These are phyloP conservation scores for Thomomys bottae DNA, from an alignment of 2,113 vertebrate genomes.

Conservation along the genomic window DNA sequence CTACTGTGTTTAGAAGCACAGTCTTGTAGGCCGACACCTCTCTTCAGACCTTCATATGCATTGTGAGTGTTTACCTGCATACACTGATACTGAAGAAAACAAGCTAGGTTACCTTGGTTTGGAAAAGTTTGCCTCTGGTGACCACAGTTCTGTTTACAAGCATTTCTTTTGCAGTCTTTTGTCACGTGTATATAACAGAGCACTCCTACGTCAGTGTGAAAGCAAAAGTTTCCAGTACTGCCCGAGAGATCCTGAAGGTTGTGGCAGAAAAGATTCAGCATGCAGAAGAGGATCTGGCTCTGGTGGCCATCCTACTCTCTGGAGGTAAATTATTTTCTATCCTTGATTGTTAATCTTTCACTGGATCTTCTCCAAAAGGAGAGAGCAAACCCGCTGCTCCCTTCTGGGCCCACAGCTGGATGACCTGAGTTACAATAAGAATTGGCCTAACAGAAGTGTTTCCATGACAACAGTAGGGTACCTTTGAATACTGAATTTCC, in stretches of 20 bases:
- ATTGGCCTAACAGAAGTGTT: constrained; percentile 82
- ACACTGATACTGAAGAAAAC: neutral
- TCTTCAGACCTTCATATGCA: rapidly evolving
- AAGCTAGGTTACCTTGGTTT: neutral
- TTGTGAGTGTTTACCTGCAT: neutral
- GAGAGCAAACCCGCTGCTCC: constrained; percentile 48
- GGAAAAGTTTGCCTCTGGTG: neutral
- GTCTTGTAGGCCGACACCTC: too few species aligned
- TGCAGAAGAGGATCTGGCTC: constrained; percentile 89
- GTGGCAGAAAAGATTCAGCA: constrained; percentile 94
- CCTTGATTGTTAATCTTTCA: constrained; percentile 49
- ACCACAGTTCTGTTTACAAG: neutral
- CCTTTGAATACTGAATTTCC: constrained; percentile 73
- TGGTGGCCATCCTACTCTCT: constrained; percentile 90
- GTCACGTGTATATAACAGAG: constrained; percentile 93
- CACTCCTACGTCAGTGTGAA: constrained; percentile 96
- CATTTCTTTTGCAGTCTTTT: constrained; percentile 88
- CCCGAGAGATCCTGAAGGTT: constrained; percentile 91
- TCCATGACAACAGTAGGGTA: constrained; percentile 85
- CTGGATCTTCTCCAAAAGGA: constrained; percentile 22
- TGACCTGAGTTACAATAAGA: constrained; percentile 81
- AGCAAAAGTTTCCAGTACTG: constrained; percentile 87
- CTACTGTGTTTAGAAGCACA: neutral
- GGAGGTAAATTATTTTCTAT: constrained; percentile 88
- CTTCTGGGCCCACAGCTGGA: constrained; percentile 81